A percentile compares a stretch with the other conserved stretches of the same genome.
phyloP scores from a whole-genome alignment of 1,140 invertebrate genomes.

The Acyrthosiphon pisum region DNA sequence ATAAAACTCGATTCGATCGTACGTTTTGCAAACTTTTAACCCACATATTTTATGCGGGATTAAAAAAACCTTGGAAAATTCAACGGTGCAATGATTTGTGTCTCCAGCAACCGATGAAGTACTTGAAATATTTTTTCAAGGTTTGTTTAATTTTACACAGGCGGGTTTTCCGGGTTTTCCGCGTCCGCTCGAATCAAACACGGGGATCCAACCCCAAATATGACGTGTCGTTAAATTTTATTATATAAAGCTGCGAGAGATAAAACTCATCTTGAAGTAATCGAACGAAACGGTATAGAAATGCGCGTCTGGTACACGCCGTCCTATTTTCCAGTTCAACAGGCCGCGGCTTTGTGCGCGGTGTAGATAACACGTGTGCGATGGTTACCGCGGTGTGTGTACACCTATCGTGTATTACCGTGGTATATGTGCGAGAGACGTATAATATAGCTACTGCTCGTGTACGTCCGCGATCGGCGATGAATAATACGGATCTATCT shows the following conservation, averaged over 20 bases:
- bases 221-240: slow-evolving; percentile 10
- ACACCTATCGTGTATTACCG: neutral
- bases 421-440: neutral
- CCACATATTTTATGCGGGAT: too few relatives aligned
- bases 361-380: slow-evolving; percentile 16
- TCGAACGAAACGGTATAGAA: slow-evolving; percentile 6
- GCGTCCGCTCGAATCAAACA: neutral
- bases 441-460: neutral
- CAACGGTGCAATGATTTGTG: neutral
- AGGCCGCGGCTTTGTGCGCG: slow-evolving; percentile 28
- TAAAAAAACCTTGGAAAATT: neutral
- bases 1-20: neutral
- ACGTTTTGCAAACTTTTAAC: neutral
- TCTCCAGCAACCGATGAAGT: too few relatives aligned
- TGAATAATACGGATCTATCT: slow-evolving; percentile 19
- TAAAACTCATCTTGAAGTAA: neutral
- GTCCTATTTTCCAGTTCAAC: slow-evolving; percentile 44
- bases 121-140: neutral
- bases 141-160: neutral
- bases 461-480: neutral
- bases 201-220: neutral
- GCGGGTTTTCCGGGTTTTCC: neutral
- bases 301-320: neutral
- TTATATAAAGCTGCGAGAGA: slow-evolving; percentile 4
- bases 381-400: neutral